Evolutionary conservation across 2,113 vertebrate genomes (phyloP), one percentile per base, ranked within the genome.

Genomic region (Cephalopholis sonnerati): DNA sequence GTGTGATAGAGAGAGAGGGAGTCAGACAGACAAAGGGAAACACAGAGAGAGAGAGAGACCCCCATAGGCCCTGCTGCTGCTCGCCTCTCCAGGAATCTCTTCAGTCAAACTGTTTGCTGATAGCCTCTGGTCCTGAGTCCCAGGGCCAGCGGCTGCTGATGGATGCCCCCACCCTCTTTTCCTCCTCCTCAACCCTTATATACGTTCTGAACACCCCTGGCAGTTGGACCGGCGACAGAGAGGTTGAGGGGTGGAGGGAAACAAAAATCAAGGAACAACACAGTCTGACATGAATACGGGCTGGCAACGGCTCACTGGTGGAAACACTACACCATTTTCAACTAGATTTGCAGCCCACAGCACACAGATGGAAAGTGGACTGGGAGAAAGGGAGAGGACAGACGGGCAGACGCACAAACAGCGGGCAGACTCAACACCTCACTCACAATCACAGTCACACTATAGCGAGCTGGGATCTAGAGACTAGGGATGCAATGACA

Each of bases 281-380:
- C 72, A 81, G 84, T 87, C 85, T 93, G 92, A 93, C 81, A 81
- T 74, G 89, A 94, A 93, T 92, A 90, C 91, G 85, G 93, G 93
- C 94, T 90, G 91, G 89, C 86, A 91, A 90, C 87, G 94, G 95
- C 89, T 95, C 90, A 91, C 89, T 91, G 92, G 83, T 9, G 81
- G 85, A 91, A n/a, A 84, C 59, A 62, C 79, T 90, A 92, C 95
- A 94, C 91, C 83, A 91, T 96, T 97, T 90, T 96, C 96, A 95
- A 93, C 94, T 92, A 90, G 93, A 95, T 96, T 93, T 96, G 95
- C 95, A 95, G 83, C 93, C 92, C 87, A 83, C 81, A 80, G 79
- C 78, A 87, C 80, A 74, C 81, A 86, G 88, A 90, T 82, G 90
- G 92, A 93, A 90, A 88, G 81, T 93, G 92, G 91, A 83, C 90